A percentile compares a stretch with the other conserved stretches of the same genome.
phyloP scores from a whole-genome alignment of 37 sponge, comb jelly and placozoan species.

The Bolinopsis microptera region DNA sequence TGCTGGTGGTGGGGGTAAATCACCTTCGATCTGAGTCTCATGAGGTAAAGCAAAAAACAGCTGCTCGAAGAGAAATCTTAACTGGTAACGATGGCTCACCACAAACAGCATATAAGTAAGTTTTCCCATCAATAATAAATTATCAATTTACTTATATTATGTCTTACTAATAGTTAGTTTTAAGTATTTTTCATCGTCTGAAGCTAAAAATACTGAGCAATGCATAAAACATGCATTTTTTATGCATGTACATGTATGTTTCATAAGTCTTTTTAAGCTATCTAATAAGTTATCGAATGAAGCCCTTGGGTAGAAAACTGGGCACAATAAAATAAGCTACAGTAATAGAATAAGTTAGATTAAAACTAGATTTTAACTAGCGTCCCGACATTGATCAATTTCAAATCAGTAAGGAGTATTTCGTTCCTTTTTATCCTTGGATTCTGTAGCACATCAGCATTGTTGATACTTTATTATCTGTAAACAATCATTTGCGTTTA shows the following conservation, averaged over 20 bases:
- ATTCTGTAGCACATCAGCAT: not conserved
- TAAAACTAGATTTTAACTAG: not conserved
- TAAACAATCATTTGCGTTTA: not conserved
- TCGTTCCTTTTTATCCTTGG: not conserved
- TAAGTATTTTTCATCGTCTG: not conserved
- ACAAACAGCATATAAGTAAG: no score
- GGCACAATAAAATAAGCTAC: no score
- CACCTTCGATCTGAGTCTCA: no score
- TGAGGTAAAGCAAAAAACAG: no score
- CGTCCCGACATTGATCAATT: not conserved
- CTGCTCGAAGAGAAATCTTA: no score
- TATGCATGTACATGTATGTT: not conserved
- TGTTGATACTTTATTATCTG: not conserved
- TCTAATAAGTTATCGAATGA: not conserved
- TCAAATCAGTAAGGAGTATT: not conserved
- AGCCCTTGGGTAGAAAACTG: not conserved
- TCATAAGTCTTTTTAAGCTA: not conserved
- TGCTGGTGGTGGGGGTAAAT: no score
- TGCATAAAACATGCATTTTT: no score
- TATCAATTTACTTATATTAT: not conserved
- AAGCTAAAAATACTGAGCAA: not conserved
- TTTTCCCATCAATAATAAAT: no score
- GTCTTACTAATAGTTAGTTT: not conserved
- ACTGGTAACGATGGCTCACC: no score
- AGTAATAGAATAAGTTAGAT: not conserved